phyloP scores from a whole-genome alignment of 2,797 vertebrate species.

The Knipowitschia caucasica region DNA sequence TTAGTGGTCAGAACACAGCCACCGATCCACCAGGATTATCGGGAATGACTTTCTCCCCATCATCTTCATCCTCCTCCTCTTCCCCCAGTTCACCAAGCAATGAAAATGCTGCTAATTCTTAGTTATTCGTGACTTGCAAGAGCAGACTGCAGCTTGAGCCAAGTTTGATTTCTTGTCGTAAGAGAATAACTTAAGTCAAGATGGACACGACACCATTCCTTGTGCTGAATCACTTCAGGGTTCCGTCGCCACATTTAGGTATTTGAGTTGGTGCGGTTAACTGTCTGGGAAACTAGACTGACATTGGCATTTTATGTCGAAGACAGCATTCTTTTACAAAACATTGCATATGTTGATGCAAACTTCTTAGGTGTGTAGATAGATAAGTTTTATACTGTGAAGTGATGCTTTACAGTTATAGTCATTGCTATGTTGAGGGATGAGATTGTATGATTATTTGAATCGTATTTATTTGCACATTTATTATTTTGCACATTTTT shows the following conservation, averaged over 20 bases:
- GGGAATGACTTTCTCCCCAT: conserved; percentile 90
- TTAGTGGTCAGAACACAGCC: conserved; percentile 97
- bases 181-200: conserved; percentile 18
- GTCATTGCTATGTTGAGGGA: conserved; percentile 26
- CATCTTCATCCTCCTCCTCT: conserved; percentile 89
- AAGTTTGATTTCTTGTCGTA: conserved; percentile 29
- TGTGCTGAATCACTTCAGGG: conserved; percentile 32
- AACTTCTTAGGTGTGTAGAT: conserved; percentile 44
- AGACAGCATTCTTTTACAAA: conserved; percentile 34
- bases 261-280: conserved; percentile 29
- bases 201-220: conserved; percentile 39
- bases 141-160: conserved; percentile 33
- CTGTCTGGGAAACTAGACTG: conserved; percentile 22
- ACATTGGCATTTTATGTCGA: conserved; percentile 50
- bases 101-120: conserved; percentile 88
- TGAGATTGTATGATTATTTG: conserved; percentile 25
- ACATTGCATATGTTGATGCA: conserved; percentile 49
- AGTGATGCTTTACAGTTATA: conserved; percentile 45
- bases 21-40: conserved; percentile 92
- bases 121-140: conserved; percentile 62
- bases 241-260: conserved; percentile 25
- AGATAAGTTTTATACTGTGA: conserved; percentile 53
- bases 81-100: conserved; percentile 91
- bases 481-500: conserved; percentile 55
- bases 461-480: conserved; percentile 62